phyloP scores from a whole-genome alignment of 2,888 invertebrate species.

The Dynastes hyllus region DNA sequence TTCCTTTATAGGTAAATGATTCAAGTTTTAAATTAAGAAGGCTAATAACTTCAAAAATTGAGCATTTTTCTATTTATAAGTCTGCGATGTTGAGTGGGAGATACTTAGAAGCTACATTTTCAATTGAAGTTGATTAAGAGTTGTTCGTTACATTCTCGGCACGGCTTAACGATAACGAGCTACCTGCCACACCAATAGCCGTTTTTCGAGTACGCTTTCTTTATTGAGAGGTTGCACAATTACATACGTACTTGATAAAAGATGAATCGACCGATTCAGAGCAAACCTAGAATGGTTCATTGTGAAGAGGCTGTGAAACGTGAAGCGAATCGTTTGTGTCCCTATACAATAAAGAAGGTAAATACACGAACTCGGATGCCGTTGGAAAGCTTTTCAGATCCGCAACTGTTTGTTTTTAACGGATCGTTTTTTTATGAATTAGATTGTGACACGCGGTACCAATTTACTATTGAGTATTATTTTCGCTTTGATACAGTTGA shows the following conservation, averaged over 20 bases:
- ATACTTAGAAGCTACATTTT: slow-evolving; percentile 2
- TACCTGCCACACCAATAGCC: slow-evolving; percentile 22
- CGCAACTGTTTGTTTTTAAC: slow-evolving; percentile 21
- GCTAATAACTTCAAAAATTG: background rate
- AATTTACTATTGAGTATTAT: background rate
- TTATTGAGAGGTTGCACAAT: slow-evolving; percentile 42
- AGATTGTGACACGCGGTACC: background rate
- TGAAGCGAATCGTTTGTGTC: slow-evolving; percentile 45
- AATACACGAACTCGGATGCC: slow-evolving; percentile 4
- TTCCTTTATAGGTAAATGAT: too few species aligned
- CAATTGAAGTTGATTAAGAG: slow-evolving; percentile 15
- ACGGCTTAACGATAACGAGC: slow-evolving; percentile 10
- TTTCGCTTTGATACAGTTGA: too few species aligned
- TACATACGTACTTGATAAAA: slow-evolving; percentile 45
- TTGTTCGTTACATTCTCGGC: slow-evolving; percentile 10
- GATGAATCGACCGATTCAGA: slow-evolving; percentile 37
- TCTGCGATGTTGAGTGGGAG: background rate
- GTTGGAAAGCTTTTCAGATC: slow-evolving; percentile 18
- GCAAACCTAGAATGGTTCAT: slow-evolving; percentile 37
- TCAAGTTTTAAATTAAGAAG: too few species aligned
- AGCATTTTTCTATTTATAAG: background rate
- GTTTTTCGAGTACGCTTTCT: slow-evolving; percentile 34
- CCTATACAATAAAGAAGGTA: slow-evolving; percentile 26
- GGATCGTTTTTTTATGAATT: background rate
- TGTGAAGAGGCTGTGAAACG: slow-evolving; percentile 21